These are phyloP conservation scores for Apus apus DNA, from an alignment of 2,113 vertebrate species.

Conservation along the genomic window DNA sequence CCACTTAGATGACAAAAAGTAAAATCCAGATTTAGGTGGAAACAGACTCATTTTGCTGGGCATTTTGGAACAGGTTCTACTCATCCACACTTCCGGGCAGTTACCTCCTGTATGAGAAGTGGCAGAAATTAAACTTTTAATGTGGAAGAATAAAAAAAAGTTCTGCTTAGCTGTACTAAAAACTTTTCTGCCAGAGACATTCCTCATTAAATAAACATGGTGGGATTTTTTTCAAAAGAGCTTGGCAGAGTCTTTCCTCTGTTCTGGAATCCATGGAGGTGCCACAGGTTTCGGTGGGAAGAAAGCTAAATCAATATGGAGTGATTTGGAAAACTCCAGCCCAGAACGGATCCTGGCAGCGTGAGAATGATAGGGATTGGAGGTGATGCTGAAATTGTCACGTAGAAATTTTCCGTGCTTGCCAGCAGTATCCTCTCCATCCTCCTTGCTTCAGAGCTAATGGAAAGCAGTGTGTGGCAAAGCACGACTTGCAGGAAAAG, in stretches of 20 bases:
- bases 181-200: slow-evolving; percentile 37
- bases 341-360: slow-evolving; percentile 47
- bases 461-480: slow-evolving; percentile 31
- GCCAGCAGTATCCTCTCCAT: slow-evolving; percentile 30
- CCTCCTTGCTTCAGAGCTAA: slow-evolving; percentile 2
- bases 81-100: not conserved
- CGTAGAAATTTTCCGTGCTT: slow-evolving; percentile 58
- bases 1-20: not conserved
- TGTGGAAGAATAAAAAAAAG: slow-evolving; percentile 6
- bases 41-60: not conserved
- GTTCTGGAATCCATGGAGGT: slow-evolving; percentile 40
- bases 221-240: slow-evolving; percentile 47
- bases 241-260: slow-evolving; percentile 26
- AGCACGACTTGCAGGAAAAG: not conserved
- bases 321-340: slow-evolving; percentile 40
- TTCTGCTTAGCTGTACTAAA: not conserved
- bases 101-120: not conserved
- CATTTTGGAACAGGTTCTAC: not conserved
- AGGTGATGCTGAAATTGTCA: slow-evolving; percentile 59
- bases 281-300: slow-evolving; percentile 19
- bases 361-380: slow-evolving; percentile 27
- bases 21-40: not conserved
- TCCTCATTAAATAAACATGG: slow-evolving; percentile 33
- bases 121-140: slow-evolving; percentile 23
- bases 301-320: slow-evolving; percentile 32